Evolutionary conservation across 1,140 invertebrate genomes (phyloP), one percentile per base, ranked within the genome.

Genomic region (Pseudomyrmex concolor): DNA sequence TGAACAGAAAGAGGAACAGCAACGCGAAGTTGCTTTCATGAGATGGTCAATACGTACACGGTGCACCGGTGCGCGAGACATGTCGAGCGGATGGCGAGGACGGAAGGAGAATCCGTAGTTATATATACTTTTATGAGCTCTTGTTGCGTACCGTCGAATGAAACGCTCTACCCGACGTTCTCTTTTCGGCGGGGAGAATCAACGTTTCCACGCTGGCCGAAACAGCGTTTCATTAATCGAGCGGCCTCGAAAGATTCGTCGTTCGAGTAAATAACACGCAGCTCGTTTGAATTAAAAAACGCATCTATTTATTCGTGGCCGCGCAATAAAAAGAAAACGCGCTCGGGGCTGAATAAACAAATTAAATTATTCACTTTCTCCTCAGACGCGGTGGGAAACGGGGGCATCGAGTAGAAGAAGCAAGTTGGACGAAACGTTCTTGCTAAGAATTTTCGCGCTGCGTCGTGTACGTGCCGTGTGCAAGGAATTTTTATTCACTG

Each of bases 401-500:
- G 13, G 10, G 7, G 12, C 51, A 34, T 4, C 43, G 15, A 71
- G 50, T 7, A 19, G 15, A 3, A 15, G 4, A 5, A 19, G 48
- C 13, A 3, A 12, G 17, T 3, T n/a, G 43, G 34, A 50, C 43
- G 64, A 25, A 22, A 43, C 17, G 25, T 7, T 12, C 48, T 19
- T 34, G 25, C 19, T 80, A 60, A 71, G 76, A 71, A 71, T 80
- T 71, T 71, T 59, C 63, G 15, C 15, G 43, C 19, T 13, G 54
- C 76, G 54, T 71, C 54, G 54, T 80, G 54, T 80, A 73, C 71
- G 72, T 72, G 74, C 60, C 22, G 70, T 45, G 70, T 45, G 77
- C 67, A 66, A 87, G 45, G 74, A 87, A 89, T 87, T 87, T 87
- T 84, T 72, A 83, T 87, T 83, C 78, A 25, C 83, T 85, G 83